Base-by-base conservation (phyloP, 2,888 invertebrate species). In the Platycheirus albimanus region DNA sequence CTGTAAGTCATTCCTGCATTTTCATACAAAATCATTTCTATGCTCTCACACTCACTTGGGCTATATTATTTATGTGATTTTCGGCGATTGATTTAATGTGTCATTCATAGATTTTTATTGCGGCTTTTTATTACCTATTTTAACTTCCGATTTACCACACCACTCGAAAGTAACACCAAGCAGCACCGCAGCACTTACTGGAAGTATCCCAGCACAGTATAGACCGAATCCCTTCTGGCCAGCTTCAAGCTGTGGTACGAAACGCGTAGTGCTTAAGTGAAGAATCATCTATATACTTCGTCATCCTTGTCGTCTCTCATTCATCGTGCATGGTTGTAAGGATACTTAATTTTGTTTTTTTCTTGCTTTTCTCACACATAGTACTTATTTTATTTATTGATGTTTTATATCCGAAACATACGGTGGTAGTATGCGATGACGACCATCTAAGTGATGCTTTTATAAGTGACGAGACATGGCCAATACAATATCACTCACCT, bases 61-160 rank as follows among this genome's bases (percentile, higher is more conserved):
- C 4, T 84, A 41, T 58, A 58, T 38, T 58, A 58, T 58, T 87
- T 87, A 88, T 87, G 86, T 88, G 89, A 88, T 89, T 90, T 90
- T 90, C 88, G 90, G 87, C 91, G 89, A 90, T 90, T 90, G 90
- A 90, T 90, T 90, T 90, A 90, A 90, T 90, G 90, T 90, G 91
- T 90, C 90, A 90, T 90, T 90, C 90, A 89, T 89, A 90, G 89
- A 89, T 90, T 90, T 90, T 91, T 90, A 90, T 91, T 89, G 89
- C 88, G 87, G 85, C 87, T 87, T 90, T 90, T 90, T 90, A 90
- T 90, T 90, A 89, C 90, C 89, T 88, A 88, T 88, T 89, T 90
- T 89, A 89, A 90, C 90, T 90, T 90, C 88, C 90, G 91, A 90
- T 89, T 90, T 90, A 89, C 90, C 90, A 89, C 90, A 88, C 88